phyloP scores from a whole-genome alignment of 2,888 invertebrate species.

The Biston betularia region DNA sequence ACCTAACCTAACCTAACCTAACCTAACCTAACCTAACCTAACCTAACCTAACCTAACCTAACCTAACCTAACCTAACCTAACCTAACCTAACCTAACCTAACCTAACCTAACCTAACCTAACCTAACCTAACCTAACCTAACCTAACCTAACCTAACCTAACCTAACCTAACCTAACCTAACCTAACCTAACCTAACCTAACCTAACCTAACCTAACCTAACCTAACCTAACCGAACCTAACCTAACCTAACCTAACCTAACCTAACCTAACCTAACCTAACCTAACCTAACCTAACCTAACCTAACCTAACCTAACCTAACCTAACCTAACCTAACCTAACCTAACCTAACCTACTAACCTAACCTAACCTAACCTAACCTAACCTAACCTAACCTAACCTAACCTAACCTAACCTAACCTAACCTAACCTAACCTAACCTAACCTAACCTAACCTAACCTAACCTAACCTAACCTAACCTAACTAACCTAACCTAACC shows the following conservation, averaged over 20 bases:
- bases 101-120: not conserved
- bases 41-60: slow-evolving; percentile 17
- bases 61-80: slow-evolving; percentile 12
- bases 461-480: slow-evolving; percentile 27
- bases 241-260: slow-evolving; percentile 5
- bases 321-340: slow-evolving; percentile 5
- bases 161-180: no score
- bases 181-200: not conserved
- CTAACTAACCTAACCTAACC: slow-evolving; percentile 26
- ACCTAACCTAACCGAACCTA: slow-evolving; percentile 4
- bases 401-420: slow-evolving; percentile 5
- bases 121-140: no score
- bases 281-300: slow-evolving; percentile 5
- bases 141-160: no score
- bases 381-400: slow-evolving; percentile 5
- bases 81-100: slow-evolving; percentile 3
- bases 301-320: slow-evolving; percentile 5
- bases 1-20: slow-evolving; percentile 26
- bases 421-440: slow-evolving; percentile 10
- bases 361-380: slow-evolving; percentile 5
- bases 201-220: slow-evolving; percentile 5
- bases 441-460: slow-evolving; percentile 25
- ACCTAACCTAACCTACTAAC: slow-evolving; percentile 5
- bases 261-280: slow-evolving; percentile 5
- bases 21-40: slow-evolving; percentile 18